Evolutionary conservation across 2,888 invertebrate genomes (phyloP), one percentile per base, ranked within the genome.

Genomic region (Melinaea menophilus): DNA sequence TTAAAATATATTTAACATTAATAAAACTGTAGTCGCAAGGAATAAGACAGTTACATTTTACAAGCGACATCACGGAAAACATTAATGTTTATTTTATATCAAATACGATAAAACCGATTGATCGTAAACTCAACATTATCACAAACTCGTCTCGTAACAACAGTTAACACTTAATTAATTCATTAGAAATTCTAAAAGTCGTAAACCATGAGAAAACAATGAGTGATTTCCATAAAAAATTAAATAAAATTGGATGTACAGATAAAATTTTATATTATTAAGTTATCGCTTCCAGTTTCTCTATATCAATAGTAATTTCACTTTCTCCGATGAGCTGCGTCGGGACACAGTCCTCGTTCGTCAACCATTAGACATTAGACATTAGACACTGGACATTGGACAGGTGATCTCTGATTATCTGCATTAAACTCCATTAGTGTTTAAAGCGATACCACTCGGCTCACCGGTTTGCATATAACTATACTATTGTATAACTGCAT

Each of bases 301-400:
- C 45, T 73, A 72, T 61, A 55, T 73, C 72, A 63, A 71, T 70
- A 69, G 74, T 65, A 70, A 75, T 77, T 82, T 85, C 79, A 88
- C 89, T 89, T 89, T 89, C 90, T 84, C 88, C 80, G 84, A 84
- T 87, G 85, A 77, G 76, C 74, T 75, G 75, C 75, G 82, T 80
- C 76, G 77, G 77, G 77, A 73, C 22, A 22, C 22, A 77, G 77
- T 79, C 78, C 82, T 79, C 86, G 88, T 88, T 83, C 85, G 84
- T 89, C 88, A 86, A 78, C 71, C 70, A 65, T 71, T 22, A 22
- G 22, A 22, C 22, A 1, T 22, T 22, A 22, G 1, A 22, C 22
- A 22, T 22, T 22, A 22, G 22, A 22, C 22, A 22, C 1, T 22
- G 22, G 22, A 22, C 22, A 22, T 22, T 68, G 71, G 87, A 89